Percentiles rank a stretch among this genome's conserved stretches.
phyloP scores from a whole-genome alignment of 2,888 invertebrate species.

The Acrobasis suavella region DNA sequence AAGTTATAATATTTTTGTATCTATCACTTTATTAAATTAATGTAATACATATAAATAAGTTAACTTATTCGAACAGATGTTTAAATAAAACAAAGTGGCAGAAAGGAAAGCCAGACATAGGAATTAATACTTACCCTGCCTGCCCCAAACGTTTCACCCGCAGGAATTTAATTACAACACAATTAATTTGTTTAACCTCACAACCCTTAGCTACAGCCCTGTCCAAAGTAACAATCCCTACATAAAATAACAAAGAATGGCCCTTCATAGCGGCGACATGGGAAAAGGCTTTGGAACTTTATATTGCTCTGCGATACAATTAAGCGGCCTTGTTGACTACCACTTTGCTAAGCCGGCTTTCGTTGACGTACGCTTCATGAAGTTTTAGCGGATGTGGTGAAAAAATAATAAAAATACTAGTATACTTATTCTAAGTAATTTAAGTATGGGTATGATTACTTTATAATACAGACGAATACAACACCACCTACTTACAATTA shows the following conservation, averaged over 20 bases:
- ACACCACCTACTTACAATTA: too few relatives aligned
- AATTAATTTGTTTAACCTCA: background rate
- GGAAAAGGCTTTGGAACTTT: constrained; percentile 42
- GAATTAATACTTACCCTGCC: background rate
- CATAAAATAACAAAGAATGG: constrained; percentile 35
- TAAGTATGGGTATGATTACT: too few relatives aligned
- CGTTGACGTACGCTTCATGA: background rate
- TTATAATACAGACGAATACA: too few relatives aligned
- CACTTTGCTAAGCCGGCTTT: constrained; percentile 1
- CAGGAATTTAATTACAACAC: background rate
- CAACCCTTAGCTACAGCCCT: background rate
- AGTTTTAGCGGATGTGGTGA: background rate
- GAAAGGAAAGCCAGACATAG: background rate
- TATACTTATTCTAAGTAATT: too few relatives aligned
- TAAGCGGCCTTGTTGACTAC: constrained; percentile 16
- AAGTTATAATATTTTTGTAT: too few relatives aligned
- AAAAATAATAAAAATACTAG: too few relatives aligned
- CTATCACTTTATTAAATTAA: too few relatives aligned
- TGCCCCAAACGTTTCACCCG: background rate
- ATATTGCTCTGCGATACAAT: constrained; percentile 25
- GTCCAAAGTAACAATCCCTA: constrained; percentile 9
- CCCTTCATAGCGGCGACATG: constrained; percentile 36
- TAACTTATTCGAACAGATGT: too few relatives aligned
- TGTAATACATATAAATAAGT: too few relatives aligned
- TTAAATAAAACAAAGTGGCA: too few relatives aligned